These are phyloP conservation scores for Elachura formosa DNA, from an alignment of 2,113 vertebrate species.

Conservation along the genomic window DNA sequence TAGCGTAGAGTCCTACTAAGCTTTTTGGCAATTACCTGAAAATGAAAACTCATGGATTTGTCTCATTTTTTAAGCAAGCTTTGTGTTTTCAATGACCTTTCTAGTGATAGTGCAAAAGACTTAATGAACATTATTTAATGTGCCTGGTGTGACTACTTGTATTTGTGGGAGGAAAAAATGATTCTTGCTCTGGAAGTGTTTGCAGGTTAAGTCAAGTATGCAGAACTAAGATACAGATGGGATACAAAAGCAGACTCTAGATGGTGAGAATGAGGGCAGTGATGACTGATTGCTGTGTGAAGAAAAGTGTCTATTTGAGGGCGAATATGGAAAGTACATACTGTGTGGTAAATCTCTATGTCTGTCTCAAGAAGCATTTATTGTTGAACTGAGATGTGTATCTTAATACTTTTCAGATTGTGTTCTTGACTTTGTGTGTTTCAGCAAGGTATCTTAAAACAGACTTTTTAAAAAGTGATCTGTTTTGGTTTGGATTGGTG, in stretches of 20 bases:
- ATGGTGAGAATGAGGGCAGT: background rate
- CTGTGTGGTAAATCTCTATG: background rate
- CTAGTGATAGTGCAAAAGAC: background rate
- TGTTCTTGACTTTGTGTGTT: background rate
- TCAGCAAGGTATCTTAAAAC: background rate
- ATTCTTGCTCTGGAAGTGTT: background rate
- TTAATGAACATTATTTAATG: background rate
- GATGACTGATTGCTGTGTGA: background rate
- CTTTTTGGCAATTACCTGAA: background rate
- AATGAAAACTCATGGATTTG: background rate
- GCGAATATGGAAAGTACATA: background rate
- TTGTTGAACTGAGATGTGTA: background rate
- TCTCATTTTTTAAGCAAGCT: background rate
- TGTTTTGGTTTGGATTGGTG: background rate
- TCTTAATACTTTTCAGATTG: background rate
- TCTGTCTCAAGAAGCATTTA: background rate
- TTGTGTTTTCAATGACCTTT: background rate
- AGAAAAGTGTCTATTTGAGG: background rate
- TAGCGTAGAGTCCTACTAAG: rapidly evolving
- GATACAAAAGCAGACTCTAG: background rate
- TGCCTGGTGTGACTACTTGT: background rate
- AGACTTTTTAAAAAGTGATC: background rate
- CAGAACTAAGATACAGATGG: background rate
- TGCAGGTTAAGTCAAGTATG: background rate
- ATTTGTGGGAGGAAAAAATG: background rate